Evolutionary conservation across 2,797 vertebrate species (phyloP).

Genomic region (Tokudaia tokunoshimensis): DNA sequence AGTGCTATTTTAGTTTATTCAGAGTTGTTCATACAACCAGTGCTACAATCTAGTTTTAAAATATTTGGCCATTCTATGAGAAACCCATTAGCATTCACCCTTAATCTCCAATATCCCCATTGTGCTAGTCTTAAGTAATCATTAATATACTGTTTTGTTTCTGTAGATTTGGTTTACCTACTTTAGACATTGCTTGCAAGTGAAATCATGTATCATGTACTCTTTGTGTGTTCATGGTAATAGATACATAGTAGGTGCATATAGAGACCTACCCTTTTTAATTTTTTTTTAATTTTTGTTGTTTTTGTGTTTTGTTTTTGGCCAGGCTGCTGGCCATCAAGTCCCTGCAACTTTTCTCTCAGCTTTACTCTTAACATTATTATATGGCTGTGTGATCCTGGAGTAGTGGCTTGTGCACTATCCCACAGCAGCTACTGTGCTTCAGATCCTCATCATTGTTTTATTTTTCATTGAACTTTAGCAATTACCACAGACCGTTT

Average conservation of each 20-base stretch:
- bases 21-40: background rate
- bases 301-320: background rate
- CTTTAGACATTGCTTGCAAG: conserved; percentile 34
- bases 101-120: background rate
- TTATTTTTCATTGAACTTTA: background rate
- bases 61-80: conserved; percentile 22
- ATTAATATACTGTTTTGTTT: conserved; percentile 1
- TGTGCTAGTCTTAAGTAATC: background rate
- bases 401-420: background rate
- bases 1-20: conserved; percentile 20
- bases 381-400: background rate
- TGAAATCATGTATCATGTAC: background rate
- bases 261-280: background rate
- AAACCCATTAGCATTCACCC: background rate
- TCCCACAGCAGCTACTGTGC: background rate
- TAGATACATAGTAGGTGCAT: background rate
- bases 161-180: conserved; percentile 43
- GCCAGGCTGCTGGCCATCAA: background rate
- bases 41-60: conserved; percentile 31
- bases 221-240: background rate
- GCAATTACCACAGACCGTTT: background rate
- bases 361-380: background rate
- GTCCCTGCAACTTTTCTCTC: background rate
- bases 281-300: background rate
- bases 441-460: background rate